A percentile compares a stretch with the other conserved stretches of the same genome.
Conservation (phyloP, 2,113 vertebrate genomes). For the Lepisosteus osseus region DNA sequence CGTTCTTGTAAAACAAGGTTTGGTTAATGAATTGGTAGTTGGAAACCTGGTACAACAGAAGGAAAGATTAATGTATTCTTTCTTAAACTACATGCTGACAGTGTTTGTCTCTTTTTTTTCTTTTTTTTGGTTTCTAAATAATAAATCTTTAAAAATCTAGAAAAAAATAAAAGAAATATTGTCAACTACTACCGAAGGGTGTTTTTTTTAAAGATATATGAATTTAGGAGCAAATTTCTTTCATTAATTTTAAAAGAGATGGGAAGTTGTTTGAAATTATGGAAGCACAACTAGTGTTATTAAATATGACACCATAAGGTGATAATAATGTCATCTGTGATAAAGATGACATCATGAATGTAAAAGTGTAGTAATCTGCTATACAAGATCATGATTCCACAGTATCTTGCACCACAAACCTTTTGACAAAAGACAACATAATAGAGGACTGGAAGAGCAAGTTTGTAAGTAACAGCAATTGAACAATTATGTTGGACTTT, state of each 20-base stretch:
- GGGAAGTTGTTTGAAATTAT: slow-evolving; percentile 12
- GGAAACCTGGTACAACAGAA: slow-evolving; percentile 61
- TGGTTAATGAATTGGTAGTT: slow-evolving; percentile 49
- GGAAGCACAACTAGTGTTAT: slow-evolving; percentile 27
- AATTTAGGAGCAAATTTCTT: neutral
- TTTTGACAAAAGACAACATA: no score
- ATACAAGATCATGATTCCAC: no score
- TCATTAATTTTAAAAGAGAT: neutral
- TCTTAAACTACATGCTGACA: slow-evolving; percentile 79
- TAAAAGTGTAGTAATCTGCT: no score
- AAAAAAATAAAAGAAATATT: slow-evolving; percentile 70
- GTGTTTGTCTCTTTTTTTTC: slow-evolving; percentile 69
- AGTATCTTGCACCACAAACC: no score
- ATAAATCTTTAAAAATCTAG: slow-evolving; percentile 77
- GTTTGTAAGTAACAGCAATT: no score
- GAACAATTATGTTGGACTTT: no score
- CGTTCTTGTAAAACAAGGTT: slow-evolving; percentile 63
- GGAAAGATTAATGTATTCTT: slow-evolving; percentile 71
- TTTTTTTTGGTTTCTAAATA: slow-evolving; percentile 77
- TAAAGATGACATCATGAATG: no score
- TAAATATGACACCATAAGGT: neutral
- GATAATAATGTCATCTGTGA: no score
- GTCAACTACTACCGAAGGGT: slow-evolving; percentile 55
- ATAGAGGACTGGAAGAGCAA: no score
- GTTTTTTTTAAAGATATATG: neutral